Conservation (phyloP, 2,888 invertebrate species). For the Pomacea canaliculata region DNA sequence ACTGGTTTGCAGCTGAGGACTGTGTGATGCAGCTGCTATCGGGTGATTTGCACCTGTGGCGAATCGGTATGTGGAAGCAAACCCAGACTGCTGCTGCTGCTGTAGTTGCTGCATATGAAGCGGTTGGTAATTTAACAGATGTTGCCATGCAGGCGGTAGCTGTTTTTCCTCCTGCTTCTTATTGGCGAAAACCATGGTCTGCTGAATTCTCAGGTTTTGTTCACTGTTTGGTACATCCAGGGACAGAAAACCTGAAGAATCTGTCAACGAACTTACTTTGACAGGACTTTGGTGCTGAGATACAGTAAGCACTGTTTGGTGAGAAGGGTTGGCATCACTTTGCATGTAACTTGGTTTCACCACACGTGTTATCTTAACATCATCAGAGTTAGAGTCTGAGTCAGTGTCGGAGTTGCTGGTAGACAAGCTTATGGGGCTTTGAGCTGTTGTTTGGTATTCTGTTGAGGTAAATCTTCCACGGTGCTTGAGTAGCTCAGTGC, state of each 20-base stretch:
- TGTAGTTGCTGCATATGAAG: background rate
- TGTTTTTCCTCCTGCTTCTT: background rate
- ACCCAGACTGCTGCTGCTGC: background rate
- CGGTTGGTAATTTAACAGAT: background rate
- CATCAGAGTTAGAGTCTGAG: conserved; percentile 12
- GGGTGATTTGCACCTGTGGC: no score
- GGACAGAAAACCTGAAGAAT: conserved; percentile 10
- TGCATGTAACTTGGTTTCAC: background rate
- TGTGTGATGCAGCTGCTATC: background rate
- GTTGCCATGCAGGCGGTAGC: background rate
- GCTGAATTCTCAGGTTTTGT: background rate
- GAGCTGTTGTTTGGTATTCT: background rate
- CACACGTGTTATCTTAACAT: background rate
- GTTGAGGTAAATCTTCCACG: background rate
- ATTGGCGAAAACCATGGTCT: conserved; percentile 15
- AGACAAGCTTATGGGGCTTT: background rate
- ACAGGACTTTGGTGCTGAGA: background rate
- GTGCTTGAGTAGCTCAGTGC: background rate
- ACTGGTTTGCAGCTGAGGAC: background rate
- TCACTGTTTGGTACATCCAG: background rate
- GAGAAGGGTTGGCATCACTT: background rate
- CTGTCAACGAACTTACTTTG: background rate
- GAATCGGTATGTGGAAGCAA: background rate
- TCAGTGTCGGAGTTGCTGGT: conserved; percentile 3
- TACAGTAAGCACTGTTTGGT: no score